A percentile compares a stretch with the other conserved stretches of the same genome.
phyloP scores from a whole-genome alignment of 2,113 vertebrate species.

The Oceanites oceanicus region DNA sequence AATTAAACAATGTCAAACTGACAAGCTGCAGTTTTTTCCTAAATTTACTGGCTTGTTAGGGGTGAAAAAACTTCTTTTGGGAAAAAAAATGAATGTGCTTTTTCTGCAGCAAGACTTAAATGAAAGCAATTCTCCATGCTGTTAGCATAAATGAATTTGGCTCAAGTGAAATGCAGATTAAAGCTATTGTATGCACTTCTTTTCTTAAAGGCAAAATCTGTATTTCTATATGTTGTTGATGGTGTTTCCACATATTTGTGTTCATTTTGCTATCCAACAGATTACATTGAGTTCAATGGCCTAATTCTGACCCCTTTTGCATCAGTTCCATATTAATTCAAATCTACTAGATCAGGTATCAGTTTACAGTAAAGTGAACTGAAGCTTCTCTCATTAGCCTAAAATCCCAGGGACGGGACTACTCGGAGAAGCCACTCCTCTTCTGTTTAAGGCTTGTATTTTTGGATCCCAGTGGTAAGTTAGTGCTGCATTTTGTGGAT shows the following conservation, averaged over 20 bases:
- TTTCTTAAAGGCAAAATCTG: background rate
- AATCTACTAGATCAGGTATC: background rate
- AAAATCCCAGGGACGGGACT: background rate
- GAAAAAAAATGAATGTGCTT: background rate
- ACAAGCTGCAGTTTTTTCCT: slow-evolving; percentile 30
- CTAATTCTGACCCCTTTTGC: background rate
- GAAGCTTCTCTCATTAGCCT: background rate
- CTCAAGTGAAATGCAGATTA: slow-evolving; percentile 13
- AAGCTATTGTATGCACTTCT: background rate
- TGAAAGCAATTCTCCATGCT: slow-evolving; percentile 13
- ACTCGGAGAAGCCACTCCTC: background rate
- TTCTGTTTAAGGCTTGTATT: background rate
- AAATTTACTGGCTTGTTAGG: slow-evolving; percentile 44
- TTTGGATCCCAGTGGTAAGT: background rate
- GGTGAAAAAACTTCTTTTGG: slow-evolving; percentile 21
- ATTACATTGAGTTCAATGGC: background rate
- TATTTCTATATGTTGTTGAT: background rate
- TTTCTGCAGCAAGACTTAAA: slow-evolving; percentile 27
- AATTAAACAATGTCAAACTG: slow-evolving; percentile 59
- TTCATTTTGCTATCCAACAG: background rate
- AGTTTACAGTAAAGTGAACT: background rate
- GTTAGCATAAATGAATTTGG: slow-evolving; percentile 7
- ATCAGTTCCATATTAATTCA: background rate
- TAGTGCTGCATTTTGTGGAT: background rate
- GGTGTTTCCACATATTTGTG: background rate